Percentiles rank a stretch among this genome's conserved stretches.
Evolutionary conservation across 2,888 invertebrate genomes (phyloP).

Genomic region (Patella caerulea): DNA sequence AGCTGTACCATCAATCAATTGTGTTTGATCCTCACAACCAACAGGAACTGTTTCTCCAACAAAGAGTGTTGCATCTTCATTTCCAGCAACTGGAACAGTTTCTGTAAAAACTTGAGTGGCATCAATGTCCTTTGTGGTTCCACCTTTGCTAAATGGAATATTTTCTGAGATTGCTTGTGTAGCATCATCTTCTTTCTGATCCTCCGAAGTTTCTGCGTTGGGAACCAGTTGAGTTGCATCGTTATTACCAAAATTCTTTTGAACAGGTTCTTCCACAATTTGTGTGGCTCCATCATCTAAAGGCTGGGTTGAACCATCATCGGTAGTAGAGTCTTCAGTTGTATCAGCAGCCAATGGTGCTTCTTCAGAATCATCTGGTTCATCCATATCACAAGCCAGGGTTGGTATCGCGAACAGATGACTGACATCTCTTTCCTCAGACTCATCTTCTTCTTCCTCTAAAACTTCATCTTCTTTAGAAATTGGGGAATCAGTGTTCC

Average conservation of each 20-base stretch:
- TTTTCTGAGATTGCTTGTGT: conserved; percentile 29
- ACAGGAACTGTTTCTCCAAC: conserved; percentile 14
- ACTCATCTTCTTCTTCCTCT: conserved; percentile 36
- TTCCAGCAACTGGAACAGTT: conserved; percentile 16
- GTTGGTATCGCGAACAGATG: conserved; percentile 51
- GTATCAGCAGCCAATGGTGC: conserved; percentile 15
- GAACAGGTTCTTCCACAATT: not conserved
- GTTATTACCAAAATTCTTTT: conserved; percentile 16
- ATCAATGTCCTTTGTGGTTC: not conserved
- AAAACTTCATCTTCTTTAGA: conserved; percentile 34
- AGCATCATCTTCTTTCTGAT: not conserved
- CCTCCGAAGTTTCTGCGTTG: not conserved
- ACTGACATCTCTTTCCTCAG: conserved; percentile 39
- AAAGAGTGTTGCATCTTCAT: conserved; percentile 26
- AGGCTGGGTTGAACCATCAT: conserved; percentile 5
- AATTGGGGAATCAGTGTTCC: not conserved
- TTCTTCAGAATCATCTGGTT: conserved; percentile 12
- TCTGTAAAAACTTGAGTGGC: conserved; percentile 9
- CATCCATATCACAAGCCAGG: conserved; percentile 46
- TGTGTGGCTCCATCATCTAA: conserved; percentile 12
- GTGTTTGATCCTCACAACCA: not conserved
- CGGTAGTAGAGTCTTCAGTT: conserved; percentile 15
- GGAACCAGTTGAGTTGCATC: conserved; percentile 30
- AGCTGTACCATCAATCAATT: not conserved
- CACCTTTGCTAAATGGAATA: conserved; percentile 19